Base-by-base conservation (phyloP, 2,888 invertebrate genomes). In the Subacronicta megacephala region DNA sequence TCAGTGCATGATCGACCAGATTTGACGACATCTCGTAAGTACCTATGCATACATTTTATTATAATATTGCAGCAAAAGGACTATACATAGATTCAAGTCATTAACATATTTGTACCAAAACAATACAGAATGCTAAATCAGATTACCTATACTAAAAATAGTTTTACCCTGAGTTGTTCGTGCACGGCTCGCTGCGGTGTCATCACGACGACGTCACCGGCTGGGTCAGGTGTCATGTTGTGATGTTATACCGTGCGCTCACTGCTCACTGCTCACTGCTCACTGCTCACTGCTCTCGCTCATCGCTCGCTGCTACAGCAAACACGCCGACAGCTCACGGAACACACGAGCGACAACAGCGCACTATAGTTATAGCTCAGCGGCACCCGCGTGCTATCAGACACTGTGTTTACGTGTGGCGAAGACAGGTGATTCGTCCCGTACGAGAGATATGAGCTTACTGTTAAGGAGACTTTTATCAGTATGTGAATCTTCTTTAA, bases 281-380 rank as follows among this genome's bases (percentile, higher is more conserved):
- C 18, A 1, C n/a, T 12, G 62, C 10, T 29, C 12, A 10, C 12
- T n/a, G n/a, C n/a, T n/a, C n/a, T n/a, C n/a, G n/a, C n/a, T n/a
- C n/a, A n/a, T n/a, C n/a, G n/a, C n/a, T n/a, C 12, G 29, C 18
- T 20, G 33, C 33, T n/a, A 7, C n/a, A 18, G 18, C 42, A 52
- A 52, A 53, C 43, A 62, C 15, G 17, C 9, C 17, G 40, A 15
- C 16, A 10, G 20, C 35, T 17, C 7, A 40, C 44, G 44, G 33
- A 7, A 12, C 29, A n/a, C 12, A 29, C 29, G 3, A 29, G 12
- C 26, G 10, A 26, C 26, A 26, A 16, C 41, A 26, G 5, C 29
- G 10, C 43, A 31, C 29, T 63, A 46, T 55, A 62, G 55, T 47
- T 55, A 55, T 38, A 46, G 42, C 33, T 33, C 13, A 37, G 17